Percentiles rank a stretch among this genome's conserved stretches.
Conservation (phyloP, 2,888 invertebrate genomes). For the Hartigia nigra region DNA sequence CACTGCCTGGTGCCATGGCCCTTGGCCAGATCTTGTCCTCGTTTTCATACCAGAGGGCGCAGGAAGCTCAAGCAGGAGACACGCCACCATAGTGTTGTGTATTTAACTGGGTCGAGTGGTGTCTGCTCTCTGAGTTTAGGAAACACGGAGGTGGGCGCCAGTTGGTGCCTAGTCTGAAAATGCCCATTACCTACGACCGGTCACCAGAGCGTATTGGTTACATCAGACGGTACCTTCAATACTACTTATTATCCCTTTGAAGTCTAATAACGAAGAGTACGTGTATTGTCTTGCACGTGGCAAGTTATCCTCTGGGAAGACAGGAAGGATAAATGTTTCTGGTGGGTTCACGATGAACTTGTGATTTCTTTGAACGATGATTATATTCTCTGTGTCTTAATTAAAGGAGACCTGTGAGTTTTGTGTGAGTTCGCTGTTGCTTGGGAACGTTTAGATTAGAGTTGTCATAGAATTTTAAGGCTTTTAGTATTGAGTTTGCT, state of each 20-base stretch:
- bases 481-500: not conserved
- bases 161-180: constrained; percentile 27
- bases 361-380: not conserved
- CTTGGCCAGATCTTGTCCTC: constrained; percentile 47
- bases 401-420: not conserved
- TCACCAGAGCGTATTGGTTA: constrained; percentile 50
- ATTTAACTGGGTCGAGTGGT: constrained; percentile 47
- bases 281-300: not conserved
- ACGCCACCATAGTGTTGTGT: constrained; percentile 42
- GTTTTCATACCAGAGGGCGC: not conserved
- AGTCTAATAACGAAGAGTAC: not conserved
- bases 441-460: not conserved
- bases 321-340: not conserved
- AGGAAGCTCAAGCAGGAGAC: not conserved
- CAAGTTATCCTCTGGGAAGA: not conserved
- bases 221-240: constrained; percentile 39
- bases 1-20: constrained; percentile 56
- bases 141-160: constrained; percentile 35
- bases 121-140: constrained; percentile 29
- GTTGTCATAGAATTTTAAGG: not conserved
- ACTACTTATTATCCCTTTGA: not conserved
- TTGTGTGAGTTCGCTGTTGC: not conserved
- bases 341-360: not conserved
- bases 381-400: not conserved
- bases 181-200: constrained; percentile 52